Conservation (phyloP, 2,797 vertebrate species). For the Psittacula echo region DNA sequence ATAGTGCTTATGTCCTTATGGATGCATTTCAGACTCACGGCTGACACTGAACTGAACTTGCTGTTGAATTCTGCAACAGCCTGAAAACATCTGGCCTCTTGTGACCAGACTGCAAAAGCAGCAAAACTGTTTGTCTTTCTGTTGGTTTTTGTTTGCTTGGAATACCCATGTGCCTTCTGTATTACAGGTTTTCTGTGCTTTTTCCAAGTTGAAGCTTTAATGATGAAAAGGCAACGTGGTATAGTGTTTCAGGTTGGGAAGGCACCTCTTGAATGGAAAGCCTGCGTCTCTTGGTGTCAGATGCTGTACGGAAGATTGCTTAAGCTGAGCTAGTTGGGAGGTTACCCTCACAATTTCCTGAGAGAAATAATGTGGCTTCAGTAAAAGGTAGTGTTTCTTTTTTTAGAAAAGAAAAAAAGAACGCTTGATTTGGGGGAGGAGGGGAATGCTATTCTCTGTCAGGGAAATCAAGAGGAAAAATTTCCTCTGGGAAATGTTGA, state of each 20-base stretch:
- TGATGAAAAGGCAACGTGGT: fast-evolving
- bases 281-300: neutral
- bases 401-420: neutral
- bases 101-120: neutral
- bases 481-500: neutral
- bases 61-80: neutral
- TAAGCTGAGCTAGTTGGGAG: neutral
- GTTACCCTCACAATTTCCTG: neutral
- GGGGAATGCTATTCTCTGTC: neutral
- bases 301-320: neutral
- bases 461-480: neutral
- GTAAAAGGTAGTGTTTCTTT: neutral
- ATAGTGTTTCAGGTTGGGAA: neutral
- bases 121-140: neutral
- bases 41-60: neutral
- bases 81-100: neutral
- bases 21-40: neutral
- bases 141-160: neutral
- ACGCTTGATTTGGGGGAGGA: neutral
- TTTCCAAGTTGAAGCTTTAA: neutral
- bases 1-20: neutral
- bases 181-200: neutral
- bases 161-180: neutral
- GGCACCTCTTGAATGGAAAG: neutral
- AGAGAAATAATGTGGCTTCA: neutral